Evolutionary conservation across 2,797 vertebrate species (phyloP), one percentile per base, ranked within the genome.

Genomic region (Chiloscyllium punctatum): DNA sequence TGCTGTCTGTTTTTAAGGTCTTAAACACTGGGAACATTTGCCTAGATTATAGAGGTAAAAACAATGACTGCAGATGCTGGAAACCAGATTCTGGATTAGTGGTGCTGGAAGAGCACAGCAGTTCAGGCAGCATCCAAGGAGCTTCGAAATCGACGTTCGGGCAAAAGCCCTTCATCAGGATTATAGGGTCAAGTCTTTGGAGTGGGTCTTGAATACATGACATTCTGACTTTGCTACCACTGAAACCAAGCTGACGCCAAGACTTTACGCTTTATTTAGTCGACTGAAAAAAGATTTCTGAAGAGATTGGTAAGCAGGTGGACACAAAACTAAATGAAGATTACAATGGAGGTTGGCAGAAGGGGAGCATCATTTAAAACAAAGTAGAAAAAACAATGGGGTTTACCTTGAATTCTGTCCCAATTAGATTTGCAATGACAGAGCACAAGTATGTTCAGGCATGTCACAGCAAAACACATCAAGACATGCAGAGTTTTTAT

Each of bases 401-500:
- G 48, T 57, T 88, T 57, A 53, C 86, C 62, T 68, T 92, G 66
- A 48, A 11, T 94, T 94, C 37, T 71, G 42, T 8, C 68, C 42
- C 68, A 51, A 37, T 51, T 72, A 13, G 68, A 48, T 94, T 94
- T 72, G 68, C 23, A 94, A 71, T 94, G 37, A 72, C n/a, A 94
- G 37, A 48, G 92, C 68, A 48, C 37, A 72, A 48, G 9, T 69
- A 48, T 94, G 92, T 71, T 72, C 18, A 68, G 66, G 42, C 92
- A 48, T 69, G 92, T 71, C 62, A 25, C 18, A 48, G 92, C 37
- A 94, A 27, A 94, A 68, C 92, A 94, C 37, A 94, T 94, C 37
- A 94, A 72, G 68, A 72, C 68, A 42, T 11, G 37, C 66, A 71
- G 23, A 48, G 92, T 48, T 21, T n/a, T 68, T 69, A 71, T 94